These are phyloP conservation scores for Cathartes aura DNA, from an alignment of 2,113 vertebrate genomes.

Conservation along the genomic window DNA sequence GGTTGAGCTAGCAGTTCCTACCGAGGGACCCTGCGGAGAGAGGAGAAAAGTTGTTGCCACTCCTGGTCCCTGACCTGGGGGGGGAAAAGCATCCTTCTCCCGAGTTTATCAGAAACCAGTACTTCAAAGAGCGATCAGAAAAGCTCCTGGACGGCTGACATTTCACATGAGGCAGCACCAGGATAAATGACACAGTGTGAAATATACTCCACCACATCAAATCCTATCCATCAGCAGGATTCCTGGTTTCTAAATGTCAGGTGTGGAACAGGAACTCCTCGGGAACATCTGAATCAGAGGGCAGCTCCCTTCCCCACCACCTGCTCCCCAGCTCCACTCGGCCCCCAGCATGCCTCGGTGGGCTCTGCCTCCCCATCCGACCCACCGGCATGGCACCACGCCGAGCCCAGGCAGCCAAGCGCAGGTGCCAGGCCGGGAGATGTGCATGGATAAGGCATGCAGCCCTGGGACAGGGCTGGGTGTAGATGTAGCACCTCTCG, in stretches of 20 bases:
- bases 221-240: slow-evolving; percentile 64
- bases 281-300: background rate
- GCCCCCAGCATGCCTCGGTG: no score
- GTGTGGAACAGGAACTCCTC: background rate
- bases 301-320: background rate
- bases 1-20: background rate
- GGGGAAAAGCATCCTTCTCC: background rate
- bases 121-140: slow-evolving; percentile 55
- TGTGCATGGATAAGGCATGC: rapidly evolving
- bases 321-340: background rate
- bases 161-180: slow-evolving; percentile 56
- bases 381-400: rapidly evolving
- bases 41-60: background rate
- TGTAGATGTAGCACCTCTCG: background rate
- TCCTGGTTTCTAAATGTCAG: slow-evolving; percentile 49
- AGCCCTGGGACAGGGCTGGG: background rate
- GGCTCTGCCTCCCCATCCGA: background rate
- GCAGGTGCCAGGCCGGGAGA: rapidly evolving
- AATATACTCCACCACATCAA: slow-evolving; percentile 57
- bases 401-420: background rate
- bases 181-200: slow-evolving; percentile 60
- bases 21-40: background rate
- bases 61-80: background rate
- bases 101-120: slow-evolving; percentile 41
- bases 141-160: slow-evolving; percentile 9